Conservation (phyloP, 2,888 invertebrate genomes). For the Scaptomyza caliginosa region DNA sequence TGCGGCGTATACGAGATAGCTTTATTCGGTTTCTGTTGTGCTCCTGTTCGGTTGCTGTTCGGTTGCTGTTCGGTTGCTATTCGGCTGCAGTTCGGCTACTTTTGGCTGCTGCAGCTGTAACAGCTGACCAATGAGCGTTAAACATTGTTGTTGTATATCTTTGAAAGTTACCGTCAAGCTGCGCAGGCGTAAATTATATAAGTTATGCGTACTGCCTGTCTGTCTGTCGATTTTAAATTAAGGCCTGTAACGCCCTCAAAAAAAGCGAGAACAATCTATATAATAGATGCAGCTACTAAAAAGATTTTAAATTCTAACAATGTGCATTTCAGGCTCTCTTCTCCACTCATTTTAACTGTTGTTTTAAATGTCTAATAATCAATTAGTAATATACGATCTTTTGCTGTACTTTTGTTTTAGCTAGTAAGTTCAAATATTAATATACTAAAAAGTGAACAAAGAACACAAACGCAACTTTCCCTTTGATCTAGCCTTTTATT, state of each 20-base stretch:
- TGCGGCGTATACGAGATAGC: conserved; percentile 57
- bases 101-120: conserved; percentile 4
- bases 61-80: too few relatives aligned
- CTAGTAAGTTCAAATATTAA: too few relatives aligned
- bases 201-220: conserved; percentile 7
- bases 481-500: not conserved
- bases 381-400: too few relatives aligned
- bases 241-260: conserved; percentile 48
- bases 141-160: conserved; percentile 19
- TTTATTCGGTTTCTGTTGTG: conserved; percentile 34
- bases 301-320: conserved; percentile 16
- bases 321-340: not conserved
- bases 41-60: too few relatives aligned
- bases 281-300: not conserved
- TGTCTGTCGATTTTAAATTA: not conserved
- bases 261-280: conserved; percentile 2
- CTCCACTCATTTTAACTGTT: too few relatives aligned
- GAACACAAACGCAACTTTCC: too few relatives aligned
- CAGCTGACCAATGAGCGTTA: conserved; percentile 52
- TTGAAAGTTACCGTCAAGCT: conserved; percentile 1
- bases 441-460: too few relatives aligned
- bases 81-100: too few relatives aligned
- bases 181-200: conserved; percentile 76
- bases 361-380: too few relatives aligned
- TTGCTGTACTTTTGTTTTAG: too few relatives aligned